Percentiles rank a stretch among this genome's conserved stretches.
phyloP scores from a whole-genome alignment of 2,797 vertebrate species.

The Anomalospiza imberbis region DNA sequence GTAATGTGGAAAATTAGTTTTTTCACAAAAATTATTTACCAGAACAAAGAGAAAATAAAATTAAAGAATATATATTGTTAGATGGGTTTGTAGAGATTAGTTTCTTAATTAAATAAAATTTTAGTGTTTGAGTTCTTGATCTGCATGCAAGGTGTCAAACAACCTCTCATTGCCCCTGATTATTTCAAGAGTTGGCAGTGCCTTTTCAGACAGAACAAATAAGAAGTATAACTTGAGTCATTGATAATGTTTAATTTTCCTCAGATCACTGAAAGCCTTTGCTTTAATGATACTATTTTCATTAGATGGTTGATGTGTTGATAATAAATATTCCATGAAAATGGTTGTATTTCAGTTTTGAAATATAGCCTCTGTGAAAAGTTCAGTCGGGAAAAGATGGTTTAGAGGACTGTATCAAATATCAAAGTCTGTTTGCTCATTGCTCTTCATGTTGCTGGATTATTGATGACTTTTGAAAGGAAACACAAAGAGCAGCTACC shows the following conservation, averaged over 20 bases:
- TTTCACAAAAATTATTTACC: neutral
- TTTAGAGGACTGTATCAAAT: neutral
- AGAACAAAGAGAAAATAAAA: neutral
- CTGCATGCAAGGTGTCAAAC: neutral
- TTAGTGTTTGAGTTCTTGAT: neutral
- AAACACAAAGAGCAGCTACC: accelerated
- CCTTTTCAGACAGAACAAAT: neutral
- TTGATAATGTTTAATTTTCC: neutral
- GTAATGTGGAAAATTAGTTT: neutral
- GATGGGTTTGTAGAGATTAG: neutral
- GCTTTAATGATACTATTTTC: neutral
- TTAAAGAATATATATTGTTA: neutral
- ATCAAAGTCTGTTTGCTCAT: neutral
- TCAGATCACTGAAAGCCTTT: neutral
- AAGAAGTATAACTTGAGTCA: neutral
- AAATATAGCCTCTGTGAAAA: neutral
- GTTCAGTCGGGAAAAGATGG: neutral
- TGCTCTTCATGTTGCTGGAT: neutral
- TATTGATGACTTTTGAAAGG: neutral
- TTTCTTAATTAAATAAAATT: neutral
- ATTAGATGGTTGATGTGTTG: neutral
- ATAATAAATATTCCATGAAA: neutral
- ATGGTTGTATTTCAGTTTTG: neutral
- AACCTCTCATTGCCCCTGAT: neutral
- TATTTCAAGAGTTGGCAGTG: neutral